Base-by-base conservation (phyloP, 2,888 invertebrate species). In the Notocelia uddmanniana region DNA sequence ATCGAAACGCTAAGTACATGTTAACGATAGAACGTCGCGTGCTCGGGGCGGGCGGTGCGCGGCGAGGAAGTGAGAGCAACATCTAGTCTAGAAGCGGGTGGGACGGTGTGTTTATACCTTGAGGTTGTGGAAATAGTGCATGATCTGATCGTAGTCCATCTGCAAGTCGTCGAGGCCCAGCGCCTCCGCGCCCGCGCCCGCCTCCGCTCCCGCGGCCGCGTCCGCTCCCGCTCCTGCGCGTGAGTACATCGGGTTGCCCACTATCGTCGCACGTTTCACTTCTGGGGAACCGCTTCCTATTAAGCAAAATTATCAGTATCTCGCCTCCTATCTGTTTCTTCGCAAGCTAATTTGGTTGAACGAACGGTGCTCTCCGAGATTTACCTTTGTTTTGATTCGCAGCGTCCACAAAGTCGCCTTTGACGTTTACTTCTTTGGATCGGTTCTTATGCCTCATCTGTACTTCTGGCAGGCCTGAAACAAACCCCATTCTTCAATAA, bases 41-140 rank as follows among this genome's bases (percentile, higher is more conserved):
- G 68, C 54, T 66, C 81, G 81, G 74, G 82, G 76, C 79, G 74
- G 82, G 76, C 79, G 78, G 76, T 77, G 81, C 55, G 63, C 71
- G 66, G 78, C 83, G 89, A 83, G 86, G 83, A 89, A 91, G 92
- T 90, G 88, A 86, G 85, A 89, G 91, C 91, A 86, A 91, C 86
- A 87, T 84, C 89, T 92, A 91, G 81, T 81, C 91, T 92, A 92
- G 88, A 92, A 92, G 92, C 92, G 82, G 83, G 86, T 83, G 87
- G 85, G 87, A 83, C 88, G 88, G 86, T 82, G 86, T 82, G 83
- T 88, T 89, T 93, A 92, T 95, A 98, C 98, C 95, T 99, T 99
- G 87, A 99, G 95, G 95, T 98, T 98, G 95, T 98, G 98, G 95
- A 99, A 99, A 94, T 99, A 98, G 89, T 98, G 97, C 97, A 98